Evolutionary conservation across 1,140 invertebrate genomes (phyloP).

Genomic region (Bactericera cockerelli): DNA sequence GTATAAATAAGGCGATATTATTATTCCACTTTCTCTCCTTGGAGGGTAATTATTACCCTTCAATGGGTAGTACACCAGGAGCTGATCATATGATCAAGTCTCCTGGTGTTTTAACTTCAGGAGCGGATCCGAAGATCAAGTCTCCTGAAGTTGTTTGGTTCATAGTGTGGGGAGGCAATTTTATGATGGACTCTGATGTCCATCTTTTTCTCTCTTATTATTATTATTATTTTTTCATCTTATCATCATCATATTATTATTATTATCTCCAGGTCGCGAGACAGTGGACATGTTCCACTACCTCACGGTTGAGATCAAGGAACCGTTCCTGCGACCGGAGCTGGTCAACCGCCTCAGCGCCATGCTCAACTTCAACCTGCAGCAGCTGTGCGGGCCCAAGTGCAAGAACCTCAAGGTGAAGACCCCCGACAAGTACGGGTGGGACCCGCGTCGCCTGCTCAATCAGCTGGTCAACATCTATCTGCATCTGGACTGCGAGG

Average conservation of each 20-base stretch:
- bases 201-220: no score
- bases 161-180: no score
- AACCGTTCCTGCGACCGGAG: constrained; percentile 84
- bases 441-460: constrained; percentile 82
- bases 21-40: no score
- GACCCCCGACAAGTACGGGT: constrained; percentile 86
- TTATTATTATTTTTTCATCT: constrained; percentile 25
- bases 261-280: constrained; percentile 79
- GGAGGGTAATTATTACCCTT: no score
- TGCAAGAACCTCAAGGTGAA: constrained; percentile 96
- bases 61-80: not conserved
- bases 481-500: constrained; percentile 82
- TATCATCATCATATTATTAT: constrained; percentile 87
- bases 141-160: no score
- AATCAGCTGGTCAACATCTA: constrained; percentile 92
- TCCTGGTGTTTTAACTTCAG: no score
- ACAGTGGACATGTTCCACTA: constrained; percentile 98
- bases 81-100: not conserved
- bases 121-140: no score
- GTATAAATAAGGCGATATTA: no score
- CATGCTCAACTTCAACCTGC: constrained; percentile 95
- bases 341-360: constrained; percentile 83
- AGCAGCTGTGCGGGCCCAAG: constrained; percentile 92
- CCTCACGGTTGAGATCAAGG: constrained; percentile 81
- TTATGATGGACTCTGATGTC: no score